Percentiles rank a stretch among this genome's conserved stretches.
phyloP scores from a whole-genome alignment of 2,113 vertebrate species.

The Oryzias celebensis region DNA sequence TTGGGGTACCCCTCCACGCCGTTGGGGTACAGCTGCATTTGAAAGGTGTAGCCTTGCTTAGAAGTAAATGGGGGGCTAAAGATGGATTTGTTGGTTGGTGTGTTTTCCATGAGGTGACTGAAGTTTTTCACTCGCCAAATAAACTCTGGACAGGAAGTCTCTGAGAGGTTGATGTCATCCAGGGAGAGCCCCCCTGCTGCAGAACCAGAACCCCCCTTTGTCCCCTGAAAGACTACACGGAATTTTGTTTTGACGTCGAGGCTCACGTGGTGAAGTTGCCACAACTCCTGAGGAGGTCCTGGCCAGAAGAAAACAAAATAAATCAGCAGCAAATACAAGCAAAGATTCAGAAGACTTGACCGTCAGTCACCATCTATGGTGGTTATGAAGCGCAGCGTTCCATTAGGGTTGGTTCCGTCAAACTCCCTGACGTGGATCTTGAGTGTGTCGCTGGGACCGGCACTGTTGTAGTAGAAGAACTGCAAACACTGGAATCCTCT shows the following conservation, averaged over 20 bases:
- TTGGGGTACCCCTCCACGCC: conserved; percentile 26
- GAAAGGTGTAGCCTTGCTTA: conserved; percentile 86
- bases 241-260: conserved; percentile 82
- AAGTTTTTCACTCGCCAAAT: conserved; percentile 88
- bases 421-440: conserved; percentile 83
- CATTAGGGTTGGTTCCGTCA: conserved; percentile 53
- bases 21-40: conserved; percentile 77
- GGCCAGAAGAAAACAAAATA: conserved; percentile 7
- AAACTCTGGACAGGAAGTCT: conserved; percentile 87
- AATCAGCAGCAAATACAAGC: background rate
- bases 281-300: conserved; percentile 72
- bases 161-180: conserved; percentile 93
- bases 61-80: conserved; percentile 86
- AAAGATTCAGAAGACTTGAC: background rate
- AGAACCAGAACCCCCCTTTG: conserved; percentile 51
- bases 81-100: conserved; percentile 41
- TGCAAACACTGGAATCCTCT: conserved; percentile 88
- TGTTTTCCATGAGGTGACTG: conserved; percentile 70
- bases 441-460: conserved; percentile 70
- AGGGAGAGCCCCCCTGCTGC: conserved; percentile 84
- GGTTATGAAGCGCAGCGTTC: conserved; percentile 73
- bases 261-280: conserved; percentile 86
- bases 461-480: conserved; percentile 88
- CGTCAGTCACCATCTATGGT: conserved; percentile 78
- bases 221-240: conserved; percentile 84